Base-by-base conservation (phyloP, 2,888 invertebrate species). In the Saturnia pavonia region DNA sequence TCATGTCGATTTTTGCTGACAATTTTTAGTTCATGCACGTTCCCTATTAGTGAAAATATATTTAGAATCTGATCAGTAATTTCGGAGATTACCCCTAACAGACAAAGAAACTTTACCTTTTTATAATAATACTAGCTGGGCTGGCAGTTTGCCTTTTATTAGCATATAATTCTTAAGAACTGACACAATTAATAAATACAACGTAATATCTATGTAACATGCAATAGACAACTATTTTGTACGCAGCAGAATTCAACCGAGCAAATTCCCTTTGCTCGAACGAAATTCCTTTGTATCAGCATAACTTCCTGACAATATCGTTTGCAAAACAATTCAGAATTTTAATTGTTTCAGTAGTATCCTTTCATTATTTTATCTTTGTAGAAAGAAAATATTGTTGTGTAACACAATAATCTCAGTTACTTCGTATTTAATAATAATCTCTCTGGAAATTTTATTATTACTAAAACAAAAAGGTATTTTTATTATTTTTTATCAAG, bases 221-320 rank as follows among this genome's bases (percentile, higher is more conserved):
- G 57, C 25, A 60, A 60, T 60, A 27, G 57, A 27, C 25, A 60
- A 60, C 57, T 25, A 27, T 14, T 25, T 60, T 19, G 25, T 27
- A 27, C 57, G 7, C 57, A 9, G 27, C 14, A 12, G 57, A 60
- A 60, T 60, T 60, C 57, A 14, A 60, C 57, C 57, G 57, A 19
- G 57, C 57, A 19, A 60, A 60, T 60, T 27, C 57, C 57, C 4
- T 60, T 60, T 60, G 27, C 14, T 60, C 57, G 27, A 60, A 60
- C 25, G 12, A 60, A 60, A 60, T 60, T 60, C 57, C 27, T 60
- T 60, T 60, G 19, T 1, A 25, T 60, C 57, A 51, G 54, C 54
- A 25, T 60, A 27, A 25, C 57, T 60, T 25, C 27, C 12, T 14
- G 25, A 25, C 27, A 60, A 19, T 60, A 60, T 60, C 57, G 57